Percentiles rank a stretch among this genome's conserved stretches.
These are phyloP conservation scores for Syngnathus rostellatus DNA, from an alignment of 2,797 vertebrate genomes.

Conservation along the genomic window DNA sequence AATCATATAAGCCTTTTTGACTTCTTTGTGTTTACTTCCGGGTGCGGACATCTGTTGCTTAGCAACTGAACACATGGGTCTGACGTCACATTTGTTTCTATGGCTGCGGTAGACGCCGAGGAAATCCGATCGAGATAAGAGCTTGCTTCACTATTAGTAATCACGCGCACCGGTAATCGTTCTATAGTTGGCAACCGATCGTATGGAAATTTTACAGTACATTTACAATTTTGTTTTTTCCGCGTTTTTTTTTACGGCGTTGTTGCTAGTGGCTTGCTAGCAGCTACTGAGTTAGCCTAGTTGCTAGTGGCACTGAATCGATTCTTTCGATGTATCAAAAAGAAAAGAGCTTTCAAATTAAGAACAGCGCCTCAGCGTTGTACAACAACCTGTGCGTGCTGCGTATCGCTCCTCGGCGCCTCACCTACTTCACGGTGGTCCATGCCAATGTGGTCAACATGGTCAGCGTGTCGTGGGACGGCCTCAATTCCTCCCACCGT, in stretches of 20 bases:
- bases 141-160: background rate
- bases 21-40: background rate
- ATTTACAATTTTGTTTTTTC: background rate
- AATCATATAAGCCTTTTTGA: background rate
- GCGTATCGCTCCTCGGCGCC: slow-evolving; percentile 65
- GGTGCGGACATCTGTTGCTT: slow-evolving; percentile 15
- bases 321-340: slow-evolving; percentile 75
- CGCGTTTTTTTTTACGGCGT: background rate
- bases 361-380: slow-evolving; percentile 79
- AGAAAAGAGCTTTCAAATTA: slow-evolving; percentile 77
- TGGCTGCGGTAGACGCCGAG: slow-evolving; percentile 60
- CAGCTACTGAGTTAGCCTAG: slow-evolving; percentile 16
- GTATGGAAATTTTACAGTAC: background rate
- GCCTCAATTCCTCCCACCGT: slow-evolving; percentile 77
- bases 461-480: slow-evolving; percentile 78
- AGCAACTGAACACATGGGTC: slow-evolving; percentile 32
- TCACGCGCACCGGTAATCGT: background rate
- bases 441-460: slow-evolving; percentile 81
- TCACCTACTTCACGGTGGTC: slow-evolving; percentile 78
- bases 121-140: slow-evolving; percentile 22
- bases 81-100: slow-evolving; percentile 58
- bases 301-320: slow-evolving; percentile 17
- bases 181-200: rapidly evolving
- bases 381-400: slow-evolving; percentile 89
- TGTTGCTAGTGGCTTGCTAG: slow-evolving; percentile 11